These are phyloP conservation scores for rat (Rattus norvegicus) DNA, from an alignment of 2,113 vertebrate species.

Conservation along the genomic window DNA sequence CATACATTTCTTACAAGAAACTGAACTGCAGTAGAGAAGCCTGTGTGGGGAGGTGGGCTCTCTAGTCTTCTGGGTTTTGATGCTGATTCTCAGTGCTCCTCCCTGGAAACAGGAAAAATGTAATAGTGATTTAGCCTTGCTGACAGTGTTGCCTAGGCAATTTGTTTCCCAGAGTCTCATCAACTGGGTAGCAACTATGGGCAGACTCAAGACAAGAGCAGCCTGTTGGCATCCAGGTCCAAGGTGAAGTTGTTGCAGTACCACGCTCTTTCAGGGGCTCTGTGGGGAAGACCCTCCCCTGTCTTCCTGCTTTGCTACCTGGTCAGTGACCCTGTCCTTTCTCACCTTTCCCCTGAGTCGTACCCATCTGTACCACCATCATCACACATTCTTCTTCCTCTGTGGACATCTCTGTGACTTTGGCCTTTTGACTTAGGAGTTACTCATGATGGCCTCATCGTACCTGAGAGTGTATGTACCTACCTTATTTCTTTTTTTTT, in stretches of 20 bases:
- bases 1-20: background rate
- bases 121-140: background rate
- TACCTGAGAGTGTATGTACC: background rate
- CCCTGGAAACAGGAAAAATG: background rate
- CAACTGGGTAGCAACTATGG: background rate
- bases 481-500: no score
- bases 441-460: background rate
- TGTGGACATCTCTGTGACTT: background rate
- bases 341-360: background rate
- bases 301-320: background rate
- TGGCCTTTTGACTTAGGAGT: background rate
- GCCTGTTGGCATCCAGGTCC: background rate
- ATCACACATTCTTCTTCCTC: background rate
- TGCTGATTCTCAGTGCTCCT: background rate
- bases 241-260: background rate
- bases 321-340: background rate
- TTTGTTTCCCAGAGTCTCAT: background rate
- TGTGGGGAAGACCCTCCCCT: background rate
- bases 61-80: background rate
- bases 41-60: background rate
- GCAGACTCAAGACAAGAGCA: background rate
- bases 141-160: background rate
- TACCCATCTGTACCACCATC: background rate
- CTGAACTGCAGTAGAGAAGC: background rate
- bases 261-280: background rate